Base-by-base conservation (phyloP, 2,113 vertebrate species). In the Archocentrus centrarchus region DNA sequence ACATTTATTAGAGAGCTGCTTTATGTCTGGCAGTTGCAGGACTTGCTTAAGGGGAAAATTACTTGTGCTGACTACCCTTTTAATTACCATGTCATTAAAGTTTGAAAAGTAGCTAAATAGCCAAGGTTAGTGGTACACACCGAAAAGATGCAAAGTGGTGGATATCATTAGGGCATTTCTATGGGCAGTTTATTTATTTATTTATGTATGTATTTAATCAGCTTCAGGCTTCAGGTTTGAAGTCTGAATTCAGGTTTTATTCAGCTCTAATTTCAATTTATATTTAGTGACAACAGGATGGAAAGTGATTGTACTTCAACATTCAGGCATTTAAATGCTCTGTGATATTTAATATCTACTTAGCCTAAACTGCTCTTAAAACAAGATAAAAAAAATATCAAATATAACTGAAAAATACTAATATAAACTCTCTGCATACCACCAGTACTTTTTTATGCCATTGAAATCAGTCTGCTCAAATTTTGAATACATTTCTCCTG, bases 81-180 rank as follows among this genome's bases (percentile, higher is more conserved):
- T 93, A 82, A 89, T 93, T 90, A 92, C 81, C 57, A 22, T 18
- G 18, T 84, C 84, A 90, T 92, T 93, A 91, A 91, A 89, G 83
- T 84, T 90, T 75, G 78, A 89, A 82, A 91, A 87, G 89, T 68
- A 76, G 82, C 82, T 87, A 82, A 90, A 83, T 68, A 83, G 79
- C 62, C n/a, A 22, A 53, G 53, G 70, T 62, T 59, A 66, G 79
- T 6, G 5, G 10, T 78, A 62, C 39, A 60, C 61, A n/a, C 47
- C 20, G 11, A 35, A 73, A 47, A 55, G 47, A 47, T 80, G 84
- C 78, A 73, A 63, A 62, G 63, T 47, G 59, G 60, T 59, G 76
- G 44, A 35, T 55, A 1, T 77, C 27, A 77, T 58, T 44, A 11
- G 50, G 5, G 50, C 37, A 60, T 60, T 60, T 60, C 47, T 77